Conservation (phyloP, 2,888 invertebrate genomes). For the Plebejus anna region DNA sequence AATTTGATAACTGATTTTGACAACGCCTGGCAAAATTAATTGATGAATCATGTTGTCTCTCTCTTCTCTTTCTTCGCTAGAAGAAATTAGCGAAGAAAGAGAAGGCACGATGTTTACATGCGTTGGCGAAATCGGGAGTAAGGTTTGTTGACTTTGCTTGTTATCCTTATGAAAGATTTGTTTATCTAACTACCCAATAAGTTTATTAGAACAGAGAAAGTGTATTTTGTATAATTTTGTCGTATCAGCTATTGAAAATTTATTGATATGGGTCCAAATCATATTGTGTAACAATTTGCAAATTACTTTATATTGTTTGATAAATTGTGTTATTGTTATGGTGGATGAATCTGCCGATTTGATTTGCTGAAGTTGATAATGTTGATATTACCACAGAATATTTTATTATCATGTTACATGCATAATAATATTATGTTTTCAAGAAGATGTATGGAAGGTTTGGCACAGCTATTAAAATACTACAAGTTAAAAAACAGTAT, state of each 20-base stretch:
- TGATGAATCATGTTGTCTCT: background rate
- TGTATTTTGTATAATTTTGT: slow-evolving; percentile 67
- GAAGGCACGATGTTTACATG: background rate
- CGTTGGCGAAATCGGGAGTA: background rate
- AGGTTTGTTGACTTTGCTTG: slow-evolving; percentile 63
- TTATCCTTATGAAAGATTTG: slow-evolving; percentile 75
- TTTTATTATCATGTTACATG: background rate
- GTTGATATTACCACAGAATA: background rate
- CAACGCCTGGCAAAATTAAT: background rate
- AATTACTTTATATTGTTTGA: slow-evolving; percentile 28
- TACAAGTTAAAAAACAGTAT: too few species aligned
- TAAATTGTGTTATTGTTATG: background rate
- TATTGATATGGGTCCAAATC: slow-evolving; percentile 69
- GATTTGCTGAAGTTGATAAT: background rate
- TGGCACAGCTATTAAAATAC: background rate
- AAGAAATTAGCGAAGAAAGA: background rate
- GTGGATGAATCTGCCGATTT: background rate
- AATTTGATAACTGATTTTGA: slow-evolving; percentile 32
- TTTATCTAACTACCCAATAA: slow-evolving; percentile 61
- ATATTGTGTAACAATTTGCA: slow-evolving; percentile 51
- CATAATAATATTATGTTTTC: background rate
- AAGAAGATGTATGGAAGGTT: background rate
- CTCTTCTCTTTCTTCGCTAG: background rate
- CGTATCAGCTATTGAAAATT: slow-evolving; percentile 63
- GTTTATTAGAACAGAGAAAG: slow-evolving; percentile 55